A percentile compares a stretch with the other conserved stretches of the same genome.
These are phyloP conservation scores for Galendromus occidentalis DNA, from an alignment of 1,140 invertebrate species.

Conservation along the genomic window DNA sequence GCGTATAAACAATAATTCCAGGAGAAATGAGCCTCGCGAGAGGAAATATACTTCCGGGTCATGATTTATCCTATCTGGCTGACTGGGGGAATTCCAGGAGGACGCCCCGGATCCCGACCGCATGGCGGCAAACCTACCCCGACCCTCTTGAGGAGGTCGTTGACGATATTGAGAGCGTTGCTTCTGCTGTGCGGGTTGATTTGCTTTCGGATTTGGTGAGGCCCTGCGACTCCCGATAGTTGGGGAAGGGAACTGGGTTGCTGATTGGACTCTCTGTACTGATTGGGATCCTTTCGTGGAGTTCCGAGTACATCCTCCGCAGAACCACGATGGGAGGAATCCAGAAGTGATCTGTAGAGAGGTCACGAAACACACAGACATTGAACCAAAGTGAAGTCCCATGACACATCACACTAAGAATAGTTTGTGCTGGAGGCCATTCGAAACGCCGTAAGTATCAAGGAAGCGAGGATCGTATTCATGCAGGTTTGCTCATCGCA, in stretches of 20 bases:
- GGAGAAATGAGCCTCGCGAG: too few species aligned
- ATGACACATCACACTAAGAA: too few species aligned
- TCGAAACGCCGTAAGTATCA: too few species aligned
- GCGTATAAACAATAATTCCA: not conserved
- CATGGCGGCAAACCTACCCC: slow-evolving; percentile 11
- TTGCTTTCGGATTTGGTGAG: not conserved
- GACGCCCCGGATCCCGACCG: too few species aligned
- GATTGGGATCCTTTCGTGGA: not conserved
- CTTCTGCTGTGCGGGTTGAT: slow-evolving; percentile 9
- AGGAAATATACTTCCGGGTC: too few species aligned
- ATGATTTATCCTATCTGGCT: too few species aligned
- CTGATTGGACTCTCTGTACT: not conserved
- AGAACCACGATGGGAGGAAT: slow-evolving; percentile 10
- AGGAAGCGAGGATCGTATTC: too few species aligned
- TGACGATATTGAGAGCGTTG: slow-evolving; percentile 10
- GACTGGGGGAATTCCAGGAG: too few species aligned
- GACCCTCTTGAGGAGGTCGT: slow-evolving; percentile 10
- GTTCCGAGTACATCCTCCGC: slow-evolving; percentile 10
- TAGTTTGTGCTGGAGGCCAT: too few species aligned
- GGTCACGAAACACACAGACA: not conserved
- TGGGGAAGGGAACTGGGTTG: not conserved
- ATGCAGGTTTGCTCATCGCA: too few species aligned
- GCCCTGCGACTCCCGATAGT: not conserved
- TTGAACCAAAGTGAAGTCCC: too few species aligned
- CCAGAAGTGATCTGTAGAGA: not conserved